Conservation (phyloP, 2,113 vertebrate genomes). For the Gobius niger region DNA sequence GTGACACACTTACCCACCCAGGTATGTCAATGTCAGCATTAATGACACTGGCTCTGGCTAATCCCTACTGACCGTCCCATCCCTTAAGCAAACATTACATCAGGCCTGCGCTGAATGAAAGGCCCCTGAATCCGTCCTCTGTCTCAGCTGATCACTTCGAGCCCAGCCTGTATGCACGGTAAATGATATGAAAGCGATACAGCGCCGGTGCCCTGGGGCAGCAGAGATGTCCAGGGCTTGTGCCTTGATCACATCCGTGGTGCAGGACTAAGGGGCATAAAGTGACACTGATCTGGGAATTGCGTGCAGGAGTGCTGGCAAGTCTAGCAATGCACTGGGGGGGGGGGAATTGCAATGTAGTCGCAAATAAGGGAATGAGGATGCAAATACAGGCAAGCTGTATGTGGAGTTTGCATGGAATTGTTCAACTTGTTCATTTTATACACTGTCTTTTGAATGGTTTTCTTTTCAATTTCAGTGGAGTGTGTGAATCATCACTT, state of each 20-base stretch:
- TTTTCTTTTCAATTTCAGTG: too few relatives aligned
- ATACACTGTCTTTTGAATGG: too few relatives aligned
- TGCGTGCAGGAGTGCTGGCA: constrained; percentile 10
- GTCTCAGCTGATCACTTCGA: constrained; percentile 29
- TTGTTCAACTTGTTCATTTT: not conserved
- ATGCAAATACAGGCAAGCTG: too few relatives aligned
- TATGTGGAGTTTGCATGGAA: not conserved
- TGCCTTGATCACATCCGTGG: not conserved
- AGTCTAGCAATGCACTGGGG: not conserved
- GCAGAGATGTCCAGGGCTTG: constrained; percentile 10
- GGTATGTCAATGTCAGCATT: constrained; percentile 24
- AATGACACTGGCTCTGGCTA: constrained; percentile 26
- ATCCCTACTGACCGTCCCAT: constrained; percentile 22
- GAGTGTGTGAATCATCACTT: too few relatives aligned
- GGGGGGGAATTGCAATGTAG: too few relatives aligned
- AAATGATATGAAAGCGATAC: constrained; percentile 23
- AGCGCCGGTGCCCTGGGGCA: constrained; percentile 18
- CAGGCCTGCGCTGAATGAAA: not conserved
- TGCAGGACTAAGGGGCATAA: not conserved
- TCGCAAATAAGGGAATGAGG: not conserved
- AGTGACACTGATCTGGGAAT: constrained; percentile 18
- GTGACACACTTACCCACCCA: constrained; percentile 10
- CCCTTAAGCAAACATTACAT: constrained; percentile 47
- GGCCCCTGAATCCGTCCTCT: constrained; percentile 17
- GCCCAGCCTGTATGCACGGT: constrained; percentile 5